Percentiles rank a stretch among this genome's conserved stretches.
These are phyloP conservation scores for Lissocephala sabroskyi DNA, from an alignment of 2,888 invertebrate species.

Conservation along the genomic window DNA sequence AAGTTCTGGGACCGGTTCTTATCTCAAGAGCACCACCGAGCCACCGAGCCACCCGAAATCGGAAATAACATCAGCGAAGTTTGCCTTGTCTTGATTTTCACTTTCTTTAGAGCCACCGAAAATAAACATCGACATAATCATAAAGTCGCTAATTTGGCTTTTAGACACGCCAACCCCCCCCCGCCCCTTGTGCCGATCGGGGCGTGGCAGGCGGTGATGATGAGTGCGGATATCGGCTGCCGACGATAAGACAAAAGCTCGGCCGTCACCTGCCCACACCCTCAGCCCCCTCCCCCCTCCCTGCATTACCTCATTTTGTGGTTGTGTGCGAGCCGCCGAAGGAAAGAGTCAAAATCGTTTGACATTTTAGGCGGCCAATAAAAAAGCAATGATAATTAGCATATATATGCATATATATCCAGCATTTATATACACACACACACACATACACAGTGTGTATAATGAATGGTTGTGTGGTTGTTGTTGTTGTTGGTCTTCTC, in stretches of 20 bases:
- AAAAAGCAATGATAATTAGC: conserved; percentile 61
- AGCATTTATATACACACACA: conserved; percentile 19
- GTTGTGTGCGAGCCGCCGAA: conserved; percentile 25
- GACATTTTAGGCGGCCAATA: conserved; percentile 62
- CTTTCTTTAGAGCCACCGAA: conserved; percentile 27
- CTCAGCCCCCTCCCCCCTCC: neutral
- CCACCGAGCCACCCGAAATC: no score
- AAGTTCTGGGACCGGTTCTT: no score
- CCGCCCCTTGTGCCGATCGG: conserved; percentile 13
- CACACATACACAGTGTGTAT: conserved; percentile 18
- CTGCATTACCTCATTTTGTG: conserved; percentile 54
- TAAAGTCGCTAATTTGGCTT: conserved; percentile 42
- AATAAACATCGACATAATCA: conserved; percentile 21
- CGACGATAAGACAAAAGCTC: neutral
- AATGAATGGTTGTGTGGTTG: conserved; percentile 16
- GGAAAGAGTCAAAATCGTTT: conserved; percentile 50
- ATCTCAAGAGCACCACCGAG: no score
- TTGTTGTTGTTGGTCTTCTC: conserved; percentile 15
- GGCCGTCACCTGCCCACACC: neutral
- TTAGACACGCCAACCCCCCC: conserved; percentile 11
- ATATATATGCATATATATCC: conserved; percentile 38
- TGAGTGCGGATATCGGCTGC: no score
- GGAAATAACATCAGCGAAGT: no score
- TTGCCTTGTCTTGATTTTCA: no score
- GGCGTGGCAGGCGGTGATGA: conserved; percentile 34